A percentile compares a stretch with the other conserved stretches of the same genome.
Conservation (phyloP, 2,888 invertebrate species). For the Rhagium mordax region DNA sequence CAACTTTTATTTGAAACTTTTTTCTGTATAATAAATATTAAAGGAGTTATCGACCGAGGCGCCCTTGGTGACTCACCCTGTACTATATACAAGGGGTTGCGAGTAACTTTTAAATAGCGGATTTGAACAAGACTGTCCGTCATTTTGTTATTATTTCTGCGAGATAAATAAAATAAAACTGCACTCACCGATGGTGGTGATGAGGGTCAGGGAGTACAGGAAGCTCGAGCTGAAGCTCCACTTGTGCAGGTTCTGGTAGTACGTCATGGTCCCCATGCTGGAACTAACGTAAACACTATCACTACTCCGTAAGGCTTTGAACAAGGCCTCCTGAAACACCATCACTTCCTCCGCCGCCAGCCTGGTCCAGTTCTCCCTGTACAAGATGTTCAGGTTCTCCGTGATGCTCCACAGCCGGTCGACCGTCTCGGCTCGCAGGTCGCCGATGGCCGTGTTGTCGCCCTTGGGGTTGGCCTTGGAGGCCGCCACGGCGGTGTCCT, state of each 20-base stretch:
- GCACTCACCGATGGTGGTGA: constrained; percentile 94
- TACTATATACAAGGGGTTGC: too few species aligned
- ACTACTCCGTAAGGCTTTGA: constrained; percentile 68
- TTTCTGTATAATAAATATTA: too few species aligned
- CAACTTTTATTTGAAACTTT: too few species aligned
- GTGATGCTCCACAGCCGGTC: constrained; percentile 90
- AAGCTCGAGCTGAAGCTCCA: constrained; percentile 96
- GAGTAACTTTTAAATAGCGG: too few species aligned
- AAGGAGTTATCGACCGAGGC: too few species aligned
- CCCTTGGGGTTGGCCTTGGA: constrained; percentile 75
- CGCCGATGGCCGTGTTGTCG: constrained; percentile 64
- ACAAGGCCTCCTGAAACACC: constrained; percentile 82
- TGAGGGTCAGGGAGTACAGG: constrained; percentile 92
- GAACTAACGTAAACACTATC: constrained; percentile 64
- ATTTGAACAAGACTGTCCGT: too few species aligned
- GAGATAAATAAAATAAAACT: not conserved
- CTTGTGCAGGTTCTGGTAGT: constrained; percentile 73
- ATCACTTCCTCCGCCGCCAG: constrained; percentile 90
- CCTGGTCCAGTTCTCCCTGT: constrained; percentile 93
- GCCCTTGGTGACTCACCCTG: too few species aligned
- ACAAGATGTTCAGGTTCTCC: constrained; percentile 89
- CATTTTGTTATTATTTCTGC: too few species aligned
- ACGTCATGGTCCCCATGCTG: constrained; percentile 66
- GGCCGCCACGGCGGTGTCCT: constrained; percentile 77
- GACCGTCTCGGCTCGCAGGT: constrained; percentile 81